Base-by-base conservation (phyloP, 2,113 vertebrate genomes). In the Edolisoma coerulescens region DNA sequence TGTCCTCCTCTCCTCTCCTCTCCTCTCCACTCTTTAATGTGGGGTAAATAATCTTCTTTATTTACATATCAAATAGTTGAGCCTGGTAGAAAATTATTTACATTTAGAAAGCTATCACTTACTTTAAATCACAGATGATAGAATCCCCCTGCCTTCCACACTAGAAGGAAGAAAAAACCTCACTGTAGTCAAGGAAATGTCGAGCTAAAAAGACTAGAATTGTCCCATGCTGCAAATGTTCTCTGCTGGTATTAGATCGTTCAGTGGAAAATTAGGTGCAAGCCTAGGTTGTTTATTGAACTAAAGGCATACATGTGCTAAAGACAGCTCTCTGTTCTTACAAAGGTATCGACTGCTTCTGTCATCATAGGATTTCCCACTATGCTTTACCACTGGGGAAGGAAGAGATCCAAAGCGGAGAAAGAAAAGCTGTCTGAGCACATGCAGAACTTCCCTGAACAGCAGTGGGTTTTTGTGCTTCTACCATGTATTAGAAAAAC, bases 241-340 rank as follows among this genome's bases (percentile, higher is more conserved):
- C 76, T 93, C 93, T 91, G 82, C 75, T 95, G 63, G 68, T 69
- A 81, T 96, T 81, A 92, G 71, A 80, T 52, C 47, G 75, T 74
- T 90, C 59, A 70, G 60, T 77, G 35, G 82, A 93, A 96, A 94
- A 93, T 93, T 82, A 94, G 84, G 92, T 87, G 84, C 92, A 93
- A 90, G 57, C 76, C 83, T 84, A 67, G 41, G 79, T 91, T 96
- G 91, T 91, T 97, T 97, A 91, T 96, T 96, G 96, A 96, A 90
- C 85, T 88, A 93, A 96, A 94, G 89, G 81, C 93, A 87, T 28
- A 82, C 57, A 73, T 86, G 83, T 67, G 75, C 52, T 86, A 86
- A 93, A 90, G 83, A 45, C 56, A 60, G 52, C 59, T 88, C 92
- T 94, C 90, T 93, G 75, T 93, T 90, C 95, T 92, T 59, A 95